Conservation (phyloP, 2,113 vertebrate genomes). For the Hoplias malabaricus region DNA sequence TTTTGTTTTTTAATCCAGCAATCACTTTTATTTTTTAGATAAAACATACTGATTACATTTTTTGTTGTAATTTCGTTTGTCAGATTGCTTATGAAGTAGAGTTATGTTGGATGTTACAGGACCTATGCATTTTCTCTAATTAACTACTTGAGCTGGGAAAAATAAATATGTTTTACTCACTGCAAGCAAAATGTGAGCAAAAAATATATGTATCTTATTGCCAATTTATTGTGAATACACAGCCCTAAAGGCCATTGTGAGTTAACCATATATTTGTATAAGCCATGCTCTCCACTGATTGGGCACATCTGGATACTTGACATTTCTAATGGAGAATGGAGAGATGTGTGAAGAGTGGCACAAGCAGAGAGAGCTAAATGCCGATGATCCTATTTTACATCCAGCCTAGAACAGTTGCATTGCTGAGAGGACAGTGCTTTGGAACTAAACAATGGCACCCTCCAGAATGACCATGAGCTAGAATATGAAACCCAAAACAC, state of each 20-base stretch:
- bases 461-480: neutral
- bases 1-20: too few relatives aligned
- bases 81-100: too few relatives aligned
- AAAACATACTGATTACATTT: too few relatives aligned
- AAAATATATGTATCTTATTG: too few relatives aligned
- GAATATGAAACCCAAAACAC: neutral
- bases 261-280: neutral
- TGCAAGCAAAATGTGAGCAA: too few relatives aligned
- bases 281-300: neutral
- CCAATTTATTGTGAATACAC: too few relatives aligned
- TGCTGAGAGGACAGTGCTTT: neutral
- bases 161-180: too few relatives aligned
- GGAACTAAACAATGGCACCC: neutral
- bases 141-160: too few relatives aligned
- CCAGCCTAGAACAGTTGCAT: neutral
- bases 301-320: conserved; percentile 11
- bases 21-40: too few relatives aligned
- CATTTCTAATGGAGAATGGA: conserved; percentile 23
- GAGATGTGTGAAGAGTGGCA: neutral
- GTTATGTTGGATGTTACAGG: too few relatives aligned
- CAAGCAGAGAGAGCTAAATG: neutral
- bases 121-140: too few relatives aligned
- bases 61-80: too few relatives aligned
- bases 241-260: neutral
- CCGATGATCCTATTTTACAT: neutral